A percentile compares a stretch with the other conserved stretches of the same genome.
Evolutionary conservation across 2,888 invertebrate species (phyloP).

Genomic region (Arctia plantaginis): DNA sequence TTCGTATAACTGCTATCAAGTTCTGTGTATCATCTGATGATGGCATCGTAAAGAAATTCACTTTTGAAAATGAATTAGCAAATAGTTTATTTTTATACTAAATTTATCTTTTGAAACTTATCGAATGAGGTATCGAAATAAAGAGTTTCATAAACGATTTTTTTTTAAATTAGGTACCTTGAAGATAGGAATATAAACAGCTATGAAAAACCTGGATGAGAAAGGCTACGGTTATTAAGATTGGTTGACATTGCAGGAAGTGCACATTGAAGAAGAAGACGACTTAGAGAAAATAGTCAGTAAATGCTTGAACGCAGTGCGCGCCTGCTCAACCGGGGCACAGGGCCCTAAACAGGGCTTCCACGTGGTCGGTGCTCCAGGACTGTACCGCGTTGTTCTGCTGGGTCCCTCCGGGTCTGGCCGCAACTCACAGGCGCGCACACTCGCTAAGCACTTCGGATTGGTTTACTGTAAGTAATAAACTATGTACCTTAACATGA

Average conservation of each 20-base stretch:
- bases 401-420: constrained; percentile 88
- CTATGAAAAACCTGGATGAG: not conserved
- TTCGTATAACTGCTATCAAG: no score
- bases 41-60: no score
- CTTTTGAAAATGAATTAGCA: no score
- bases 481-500: no score
- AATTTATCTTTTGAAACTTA: no score
- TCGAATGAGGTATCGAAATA: no score
- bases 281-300: constrained; percentile 55
- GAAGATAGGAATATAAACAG: no score
- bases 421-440: constrained; percentile 82
- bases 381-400: constrained; percentile 86
- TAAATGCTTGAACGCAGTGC: constrained; percentile 75
- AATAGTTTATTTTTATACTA: no score
- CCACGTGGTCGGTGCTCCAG: constrained; percentile 79
- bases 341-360: constrained; percentile 69
- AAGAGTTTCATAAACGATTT: no score
- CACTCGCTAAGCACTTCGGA: constrained; percentile 83
- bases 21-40: no score
- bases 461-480: constrained; percentile 72
- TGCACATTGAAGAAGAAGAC: constrained; percentile 64
- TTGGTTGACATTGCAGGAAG: constrained; percentile 60
- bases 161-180: not conserved
- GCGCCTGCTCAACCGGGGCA: constrained; percentile 67
- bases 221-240: not conserved